Evolutionary conservation across 2,113 vertebrate species (phyloP).

Genomic region (Coturnix japonica): DNA sequence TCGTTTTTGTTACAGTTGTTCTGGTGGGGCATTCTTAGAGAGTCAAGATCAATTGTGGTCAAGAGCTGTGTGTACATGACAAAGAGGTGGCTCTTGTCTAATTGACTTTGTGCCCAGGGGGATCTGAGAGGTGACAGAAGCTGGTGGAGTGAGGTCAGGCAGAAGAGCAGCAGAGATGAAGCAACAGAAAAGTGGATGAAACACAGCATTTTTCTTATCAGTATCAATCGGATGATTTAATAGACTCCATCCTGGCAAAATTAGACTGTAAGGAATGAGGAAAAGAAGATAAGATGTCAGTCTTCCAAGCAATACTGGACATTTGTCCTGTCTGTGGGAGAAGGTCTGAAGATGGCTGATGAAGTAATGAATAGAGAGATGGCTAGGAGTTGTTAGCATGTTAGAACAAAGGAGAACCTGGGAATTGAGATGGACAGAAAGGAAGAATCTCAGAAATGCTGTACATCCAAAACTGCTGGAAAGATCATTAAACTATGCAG

Average conservation of each 20-base stretch:
- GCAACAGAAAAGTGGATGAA: neutral
- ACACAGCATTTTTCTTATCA: neutral
- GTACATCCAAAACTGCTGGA: neutral
- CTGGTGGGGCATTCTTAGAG: neutral
- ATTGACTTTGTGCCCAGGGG: conserved; percentile 11
- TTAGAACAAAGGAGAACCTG: neutral
- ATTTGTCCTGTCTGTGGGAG: neutral
- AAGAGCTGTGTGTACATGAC: neutral
- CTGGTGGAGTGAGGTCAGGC: conserved; percentile 1
- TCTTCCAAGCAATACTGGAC: neutral
- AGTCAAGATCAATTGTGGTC: conserved; percentile 24
- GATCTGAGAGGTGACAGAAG: conserved; percentile 41
- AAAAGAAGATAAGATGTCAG: neutral
- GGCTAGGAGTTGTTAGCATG: neutral
- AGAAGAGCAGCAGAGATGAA: conserved; percentile 1
- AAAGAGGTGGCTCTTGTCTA: neutral
- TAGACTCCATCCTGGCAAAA: conserved; percentile 3
- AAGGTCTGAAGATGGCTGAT: neutral
- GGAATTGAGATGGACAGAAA: neutral
- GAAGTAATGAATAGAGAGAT: neutral
- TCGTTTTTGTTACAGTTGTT: neutral
- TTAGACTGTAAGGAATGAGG: neutral
- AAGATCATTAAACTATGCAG: neutral
- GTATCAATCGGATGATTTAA: neutral
- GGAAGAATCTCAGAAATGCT: neutral